phyloP scores from a whole-genome alignment of 2,113 vertebrate genomes.

The Odontophorus gujanensis region DNA sequence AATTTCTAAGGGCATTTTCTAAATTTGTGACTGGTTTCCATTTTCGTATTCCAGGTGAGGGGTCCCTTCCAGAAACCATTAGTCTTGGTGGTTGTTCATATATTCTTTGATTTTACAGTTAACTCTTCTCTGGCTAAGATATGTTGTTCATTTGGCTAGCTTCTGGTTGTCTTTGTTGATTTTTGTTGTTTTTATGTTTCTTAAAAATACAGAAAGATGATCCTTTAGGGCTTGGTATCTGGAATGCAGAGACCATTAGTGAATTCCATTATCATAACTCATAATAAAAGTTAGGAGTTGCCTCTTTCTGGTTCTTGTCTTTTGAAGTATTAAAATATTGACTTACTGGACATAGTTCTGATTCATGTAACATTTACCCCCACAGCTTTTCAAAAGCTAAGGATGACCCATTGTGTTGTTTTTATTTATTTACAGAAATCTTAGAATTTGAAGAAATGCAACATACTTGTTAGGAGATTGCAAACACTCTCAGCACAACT shows the following conservation, averaged over 20 bases:
- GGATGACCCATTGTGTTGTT: background rate
- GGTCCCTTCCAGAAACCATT: background rate
- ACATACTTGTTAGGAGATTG: background rate
- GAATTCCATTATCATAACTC: background rate
- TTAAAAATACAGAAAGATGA: background rate
- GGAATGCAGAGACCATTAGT: constrained; percentile 14
- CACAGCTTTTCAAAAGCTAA: background rate
- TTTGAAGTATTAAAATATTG: background rate
- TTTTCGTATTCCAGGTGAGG: background rate
- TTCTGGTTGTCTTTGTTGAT: background rate
- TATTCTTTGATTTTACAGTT: background rate
- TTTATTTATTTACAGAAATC: background rate
- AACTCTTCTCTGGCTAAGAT: background rate
- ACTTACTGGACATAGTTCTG: background rate
- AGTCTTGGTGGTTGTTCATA: background rate
- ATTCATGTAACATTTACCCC: background rate
- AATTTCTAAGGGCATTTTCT: background rate
- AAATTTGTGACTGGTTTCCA: background rate
- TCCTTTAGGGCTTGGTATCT: background rate
- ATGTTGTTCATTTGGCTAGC: background rate
- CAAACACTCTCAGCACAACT: background rate
- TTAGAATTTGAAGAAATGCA: background rate
- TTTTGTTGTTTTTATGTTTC: background rate
- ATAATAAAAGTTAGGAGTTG: background rate
- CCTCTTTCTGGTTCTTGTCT: background rate